A percentile compares a stretch with the other conserved stretches of the same genome.
Conservation (phyloP, 1,140 invertebrate genomes). For the Trichonephila inaurata region DNA sequence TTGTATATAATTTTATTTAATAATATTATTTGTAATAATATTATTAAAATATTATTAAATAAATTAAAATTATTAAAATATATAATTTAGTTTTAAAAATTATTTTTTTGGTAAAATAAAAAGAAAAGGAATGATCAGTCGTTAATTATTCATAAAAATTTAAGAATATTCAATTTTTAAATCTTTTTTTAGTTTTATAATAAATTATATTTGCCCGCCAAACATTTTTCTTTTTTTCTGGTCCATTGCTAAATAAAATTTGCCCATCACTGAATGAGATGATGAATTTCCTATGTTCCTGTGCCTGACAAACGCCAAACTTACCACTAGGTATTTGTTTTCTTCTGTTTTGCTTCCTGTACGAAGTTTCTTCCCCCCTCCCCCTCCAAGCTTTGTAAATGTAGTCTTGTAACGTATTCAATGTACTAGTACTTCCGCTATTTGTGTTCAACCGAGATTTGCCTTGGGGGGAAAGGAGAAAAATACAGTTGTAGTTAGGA, state of each 20-base stretch:
- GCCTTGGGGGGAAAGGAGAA: constrained; percentile 27
- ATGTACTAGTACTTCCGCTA: constrained; percentile 46
- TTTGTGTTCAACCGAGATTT: constrained; percentile 33
- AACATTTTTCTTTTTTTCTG: no score
- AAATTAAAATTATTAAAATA: background rate
- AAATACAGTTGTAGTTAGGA: constrained; percentile 55
- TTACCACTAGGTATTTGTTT: background rate
- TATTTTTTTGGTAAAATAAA: background rate
- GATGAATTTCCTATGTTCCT: no score
- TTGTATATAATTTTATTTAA: no score
- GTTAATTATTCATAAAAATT: background rate
- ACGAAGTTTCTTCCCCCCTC: background rate
- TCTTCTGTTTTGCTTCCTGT: constrained; percentile 7
- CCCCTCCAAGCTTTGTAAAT: background rate
- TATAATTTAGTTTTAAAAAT: background rate
- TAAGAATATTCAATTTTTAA: background rate
- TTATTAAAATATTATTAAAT: no score
- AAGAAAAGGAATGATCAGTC: background rate
- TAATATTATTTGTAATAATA: no score
- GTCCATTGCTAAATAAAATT: no score
- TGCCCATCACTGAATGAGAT: no score
- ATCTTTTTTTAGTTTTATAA: background rate
- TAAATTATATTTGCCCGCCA: no score
- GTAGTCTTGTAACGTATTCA: constrained; percentile 5
- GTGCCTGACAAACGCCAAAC: background rate